These are phyloP conservation scores for Scomber japonicus DNA, from an alignment of 2,113 vertebrate genomes.

Conservation along the genomic window DNA sequence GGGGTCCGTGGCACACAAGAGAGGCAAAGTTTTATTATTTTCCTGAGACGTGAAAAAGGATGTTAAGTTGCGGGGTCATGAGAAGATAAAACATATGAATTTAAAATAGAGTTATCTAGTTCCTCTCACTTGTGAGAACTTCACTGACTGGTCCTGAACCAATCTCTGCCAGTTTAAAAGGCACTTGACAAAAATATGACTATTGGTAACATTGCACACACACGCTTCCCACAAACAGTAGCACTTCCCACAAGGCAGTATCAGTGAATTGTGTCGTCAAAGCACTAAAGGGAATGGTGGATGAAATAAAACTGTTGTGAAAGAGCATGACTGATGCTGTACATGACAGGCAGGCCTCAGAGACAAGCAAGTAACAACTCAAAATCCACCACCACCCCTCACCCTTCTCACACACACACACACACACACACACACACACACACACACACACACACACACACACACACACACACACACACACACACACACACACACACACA, in stretches of 20 bases:
- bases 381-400: conserved; percentile 26
- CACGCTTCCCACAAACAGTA: conserved; percentile 40
- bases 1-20: background rate
- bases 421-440: background rate
- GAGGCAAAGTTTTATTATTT: conserved; percentile 12
- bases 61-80: conserved; percentile 23
- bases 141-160: conserved; percentile 54
- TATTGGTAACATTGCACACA: conserved; percentile 37
- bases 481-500: background rate
- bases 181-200: conserved; percentile 61
- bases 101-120: conserved; percentile 26
- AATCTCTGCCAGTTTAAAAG: conserved; percentile 66
- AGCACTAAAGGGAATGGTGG: conserved; percentile 81
- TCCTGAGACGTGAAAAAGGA: background rate
- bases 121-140: conserved; percentile 47
- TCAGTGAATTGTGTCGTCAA: conserved; percentile 73
- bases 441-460: background rate
- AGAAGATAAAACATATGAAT: conserved; percentile 10
- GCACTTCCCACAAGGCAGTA: conserved; percentile 69
- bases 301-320: conserved; percentile 83
- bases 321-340: conserved; percentile 85
- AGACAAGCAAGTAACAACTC: conserved; percentile 76
- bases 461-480: background rate
- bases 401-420: background rate
- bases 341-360: conserved; percentile 80